Conservation (phyloP, 2,113 vertebrate genomes). For the Laticauda laticaudata region DNA sequence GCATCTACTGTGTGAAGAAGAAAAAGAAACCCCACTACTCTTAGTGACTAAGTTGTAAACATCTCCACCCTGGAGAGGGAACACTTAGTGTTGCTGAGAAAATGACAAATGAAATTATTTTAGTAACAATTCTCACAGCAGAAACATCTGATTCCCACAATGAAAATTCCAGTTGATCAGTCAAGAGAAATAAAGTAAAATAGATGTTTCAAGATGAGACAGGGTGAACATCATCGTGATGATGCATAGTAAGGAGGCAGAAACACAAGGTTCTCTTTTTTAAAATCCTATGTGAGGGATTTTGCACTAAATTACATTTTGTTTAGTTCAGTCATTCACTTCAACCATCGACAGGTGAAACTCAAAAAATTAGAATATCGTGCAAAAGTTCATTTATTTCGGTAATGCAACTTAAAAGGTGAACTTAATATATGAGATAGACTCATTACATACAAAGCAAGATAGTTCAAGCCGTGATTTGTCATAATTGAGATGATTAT, state of each 20-base stretch:
- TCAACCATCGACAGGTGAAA: background rate
- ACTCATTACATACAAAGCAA: too few relatives aligned
- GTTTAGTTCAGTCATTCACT: background rate
- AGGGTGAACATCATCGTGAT: background rate
- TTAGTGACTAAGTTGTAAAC: constrained; percentile 52
- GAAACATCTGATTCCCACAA: background rate
- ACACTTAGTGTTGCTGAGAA: constrained; percentile 43
- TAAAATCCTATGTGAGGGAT: background rate
- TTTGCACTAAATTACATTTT: background rate
- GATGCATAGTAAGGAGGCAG: background rate
- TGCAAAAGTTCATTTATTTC: too few relatives aligned
- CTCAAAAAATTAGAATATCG: too few relatives aligned
- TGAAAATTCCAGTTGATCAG: rapidly evolving
- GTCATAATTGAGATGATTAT: too few relatives aligned
- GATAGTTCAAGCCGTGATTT: too few relatives aligned
- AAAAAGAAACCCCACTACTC: constrained; percentile 11
- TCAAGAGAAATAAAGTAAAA: background rate
- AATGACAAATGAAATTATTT: constrained; percentile 13
- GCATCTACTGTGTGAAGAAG: constrained; percentile 34
- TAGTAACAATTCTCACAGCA: background rate
- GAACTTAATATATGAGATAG: too few relatives aligned
- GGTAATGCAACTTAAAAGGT: too few relatives aligned
- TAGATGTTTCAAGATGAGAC: too few relatives aligned
- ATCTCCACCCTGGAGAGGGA: constrained; percentile 35
- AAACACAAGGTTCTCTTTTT: background rate